Conservation (phyloP, 1,140 invertebrate species). For the Euura lappo region DNA sequence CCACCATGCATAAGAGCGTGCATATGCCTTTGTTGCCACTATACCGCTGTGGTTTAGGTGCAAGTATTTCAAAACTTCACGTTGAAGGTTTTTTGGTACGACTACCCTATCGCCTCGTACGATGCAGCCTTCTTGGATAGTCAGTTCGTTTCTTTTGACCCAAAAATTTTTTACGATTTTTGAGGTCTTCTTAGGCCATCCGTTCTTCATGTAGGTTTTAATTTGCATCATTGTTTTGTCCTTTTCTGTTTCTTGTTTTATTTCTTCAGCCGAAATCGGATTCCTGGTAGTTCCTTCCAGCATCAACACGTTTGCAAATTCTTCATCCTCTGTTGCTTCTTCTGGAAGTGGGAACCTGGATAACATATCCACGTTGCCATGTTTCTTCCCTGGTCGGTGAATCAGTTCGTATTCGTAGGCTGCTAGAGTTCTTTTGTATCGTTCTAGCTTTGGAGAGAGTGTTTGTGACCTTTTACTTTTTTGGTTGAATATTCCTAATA, state of each 20-base stretch:
- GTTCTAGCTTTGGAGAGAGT: conserved; percentile 6
- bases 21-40: conserved; percentile 50
- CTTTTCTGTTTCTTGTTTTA: conserved; percentile 11
- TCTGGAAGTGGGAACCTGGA: conserved; percentile 17
- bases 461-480: conserved; percentile 20
- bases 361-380: conserved; percentile 10
- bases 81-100: conserved; percentile 40
- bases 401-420: conserved; percentile 16
- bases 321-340: conserved; percentile 9
- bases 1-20: conserved; percentile 54
- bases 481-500: conserved; percentile 41
- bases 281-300: not conserved
- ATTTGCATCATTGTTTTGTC: not conserved
- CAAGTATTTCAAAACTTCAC: conserved; percentile 39
- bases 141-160: conserved; percentile 16
- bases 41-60: conserved; percentile 53
- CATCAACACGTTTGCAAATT: not conserved
- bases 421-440: not conserved
- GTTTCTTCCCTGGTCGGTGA: conserved; percentile 14
- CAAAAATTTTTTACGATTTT: conserved; percentile 11
- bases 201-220: not conserved
- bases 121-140: conserved; percentile 27
- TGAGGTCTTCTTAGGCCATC: conserved; percentile 10
- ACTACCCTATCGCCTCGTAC: conserved; percentile 41
- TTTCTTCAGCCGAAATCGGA: not conserved